Evolutionary conservation across 2,113 vertebrate genomes (phyloP), one percentile per base, ranked within the genome.

Genomic region (Hemiprocne comata): DNA sequence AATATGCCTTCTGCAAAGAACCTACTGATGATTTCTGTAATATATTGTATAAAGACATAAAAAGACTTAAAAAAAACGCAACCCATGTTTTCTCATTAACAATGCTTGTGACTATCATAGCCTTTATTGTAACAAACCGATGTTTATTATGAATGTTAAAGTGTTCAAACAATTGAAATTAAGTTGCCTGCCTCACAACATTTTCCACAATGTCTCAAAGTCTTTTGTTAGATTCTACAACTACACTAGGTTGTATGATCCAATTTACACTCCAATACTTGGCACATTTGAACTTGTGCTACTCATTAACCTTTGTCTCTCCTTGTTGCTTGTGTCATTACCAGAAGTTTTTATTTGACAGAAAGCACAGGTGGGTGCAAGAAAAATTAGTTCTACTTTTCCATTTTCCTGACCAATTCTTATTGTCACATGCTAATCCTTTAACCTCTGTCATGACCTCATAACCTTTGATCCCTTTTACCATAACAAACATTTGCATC

Each of bases 401-500:
- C 97, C 97, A 98, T 98, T 98, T 98, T 98, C 97, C 95, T 97
- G 97, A 97, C 97, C 83, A 89, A 94, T 97, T 97, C 97, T 97
- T 97, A 97, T 97, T 98, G 85, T 96, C 97, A 95, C 97, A 98
- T 93, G 96, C 97, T 98, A 98, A 98, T 98, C 98, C 97, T 97
- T 98, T 98, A 98, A 98, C 98, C 98, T 97, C 97, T 96, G 97
- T 97, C 97, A 95, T 31, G 98, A 98, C 98, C 98, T 98, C 91
- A 88, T 98, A 97, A 98, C 98, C 98, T 98, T 97, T 95, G 95
- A 98, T 97, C 98, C 98, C 94, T 98, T 98, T 98, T 98, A 98
- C 97, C 97, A 98, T 99, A 98, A 99, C 98, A 99, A 98, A 98
- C 86, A 96, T 95, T 79, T 90, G 87, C 97, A 96, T 94, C 89